Base-by-base conservation (phyloP, 30 jellyfish, hydroid and myxozoan genomes). In the Nemopilema nomurai region DNA sequence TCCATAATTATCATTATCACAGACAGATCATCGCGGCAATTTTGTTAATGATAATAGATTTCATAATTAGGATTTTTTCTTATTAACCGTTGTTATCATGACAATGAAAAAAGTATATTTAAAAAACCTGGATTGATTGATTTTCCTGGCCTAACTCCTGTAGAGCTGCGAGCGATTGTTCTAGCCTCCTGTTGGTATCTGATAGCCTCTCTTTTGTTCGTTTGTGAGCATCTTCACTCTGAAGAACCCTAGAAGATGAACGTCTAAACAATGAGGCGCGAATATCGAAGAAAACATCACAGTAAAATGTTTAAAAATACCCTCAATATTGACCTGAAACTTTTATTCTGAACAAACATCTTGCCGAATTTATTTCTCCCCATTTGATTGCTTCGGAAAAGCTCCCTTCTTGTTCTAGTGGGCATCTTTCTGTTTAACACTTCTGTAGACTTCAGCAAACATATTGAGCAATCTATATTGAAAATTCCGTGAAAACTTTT, bases 61-160 rank as follows among this genome's bases (percentile, higher is more conserved):
- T n/a, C n/a, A n/a, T n/a, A n/a, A n/a, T n/a, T n/a, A n/a, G n/a
- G n/a, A n/a, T n/a, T n/a, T n/a, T n/a, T n/a, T n/a, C n/a, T n/a
- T n/a, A n/a, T n/a, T n/a, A n/a, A n/a, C n/a, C n/a, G n/a, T n/a
- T 41, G 13, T 41, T 41, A 41, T 41, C 13, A 41, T 41, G 57
- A 13, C 57, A 3, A 3, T 41, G 13, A 41, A 41, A 41, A 6
- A 41, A n/a, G n/a, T 19, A 28, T 20, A 77, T 53, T 8, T n/a
- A n/a, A n/a, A 18, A 26, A n/a, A 90, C 97, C 87, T 90, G 98
- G 32, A 92, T 73, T 23, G 91, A 82, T 67, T 92, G 98, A 64
- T 92, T 85, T 31, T 92, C 98, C 62, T 87, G 98, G 8, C 98
- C 98, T 13, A 92, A 67, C 67, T 92, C 98, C 62, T 92, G 98